A percentile compares a stretch with the other conserved stretches of the same genome.
phyloP scores from a whole-genome alignment of 2,888 invertebrate species.

The Morpho deidamia region DNA sequence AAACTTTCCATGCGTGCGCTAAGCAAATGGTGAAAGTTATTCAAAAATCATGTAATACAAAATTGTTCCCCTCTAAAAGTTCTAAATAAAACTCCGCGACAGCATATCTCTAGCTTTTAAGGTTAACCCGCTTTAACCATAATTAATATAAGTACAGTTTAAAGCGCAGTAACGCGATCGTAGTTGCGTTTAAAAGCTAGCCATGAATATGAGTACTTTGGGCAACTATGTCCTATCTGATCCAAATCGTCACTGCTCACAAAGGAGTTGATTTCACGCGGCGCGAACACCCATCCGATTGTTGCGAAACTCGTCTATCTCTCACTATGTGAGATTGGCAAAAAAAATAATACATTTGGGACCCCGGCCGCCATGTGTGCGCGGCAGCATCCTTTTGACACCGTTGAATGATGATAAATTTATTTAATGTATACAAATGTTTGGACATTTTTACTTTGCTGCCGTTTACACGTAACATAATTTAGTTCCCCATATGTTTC shows the following conservation, averaged over 20 bases:
- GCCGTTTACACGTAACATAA: constrained; percentile 74
- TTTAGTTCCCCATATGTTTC: constrained; percentile 74
- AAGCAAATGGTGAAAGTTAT: too few species aligned
- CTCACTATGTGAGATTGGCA: constrained; percentile 69
- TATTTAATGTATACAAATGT: constrained; percentile 78
- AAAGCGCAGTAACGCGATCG: too few species aligned
- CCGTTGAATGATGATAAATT: constrained; percentile 75
- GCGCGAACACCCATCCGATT: constrained; percentile 75
- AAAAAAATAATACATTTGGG: constrained; percentile 76
- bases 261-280: constrained; percentile 75
- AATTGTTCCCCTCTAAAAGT: too few species aligned
- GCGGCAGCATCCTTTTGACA: constrained; percentile 71
- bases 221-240: too few species aligned
- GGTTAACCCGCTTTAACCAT: too few species aligned
- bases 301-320: constrained; percentile 64
- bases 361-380: constrained; percentile 74
- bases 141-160: too few species aligned
- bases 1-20: too few species aligned
- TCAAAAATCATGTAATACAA: too few species aligned
- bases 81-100: too few species aligned
- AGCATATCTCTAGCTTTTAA: too few species aligned
- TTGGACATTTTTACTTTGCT: constrained; percentile 78
- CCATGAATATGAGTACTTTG: too few species aligned
- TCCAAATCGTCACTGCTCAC: constrained; percentile 40
- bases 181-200: too few species aligned